Base-by-base conservation (phyloP, 2,113 vertebrate genomes). In the Gorsachius goisagi region DNA sequence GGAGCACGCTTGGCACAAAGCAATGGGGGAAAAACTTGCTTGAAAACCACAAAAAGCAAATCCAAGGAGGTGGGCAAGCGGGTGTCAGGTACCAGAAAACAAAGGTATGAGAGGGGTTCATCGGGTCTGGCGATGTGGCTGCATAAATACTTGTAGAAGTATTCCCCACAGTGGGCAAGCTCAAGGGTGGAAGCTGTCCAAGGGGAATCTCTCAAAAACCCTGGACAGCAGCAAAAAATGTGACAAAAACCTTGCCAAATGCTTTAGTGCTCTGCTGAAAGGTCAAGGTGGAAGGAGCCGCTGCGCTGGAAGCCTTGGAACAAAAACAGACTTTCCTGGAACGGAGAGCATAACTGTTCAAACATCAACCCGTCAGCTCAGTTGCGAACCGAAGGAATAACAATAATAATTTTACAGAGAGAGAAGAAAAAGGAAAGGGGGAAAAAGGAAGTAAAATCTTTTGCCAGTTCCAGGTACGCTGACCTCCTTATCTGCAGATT, bases 251-350 rank as follows among this genome's bases (percentile, higher is more conserved):
- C 33, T 18, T 81, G 95, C 93, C 96, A 97, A 96, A 88, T 56
- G 87, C 74, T 95, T 93, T 74, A 91, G 89, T 49, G 94, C 56
- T 16, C 63, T 84, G 96, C 91, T 95, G 95, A 94, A 96, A 96
- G 97, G 94, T 86, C 85, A 95, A 97, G 95, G 95, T 95, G 91
- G 77, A 97, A 89, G 73, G 85, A 95, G 94, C 87, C 89, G 76
- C 86, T 37, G 80, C 3, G 0, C 76, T 94, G 93, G 94, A 85
- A 95, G 88, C 78, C 67, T 67, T 95, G 67, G 96, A 95, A 95
- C 71, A 74, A 88, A 88, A 88, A 95, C 55, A 85, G 91, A 95
- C 35, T 95, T 96, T 91, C 91, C 95, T 96, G 97, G 96, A 97
- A 94, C 22, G 6, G 84, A 89, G 81, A 0, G 0, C 1, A 7